phyloP scores from a whole-genome alignment of 1,140 invertebrate species.

The Globodera ellingtonae region DNA sequence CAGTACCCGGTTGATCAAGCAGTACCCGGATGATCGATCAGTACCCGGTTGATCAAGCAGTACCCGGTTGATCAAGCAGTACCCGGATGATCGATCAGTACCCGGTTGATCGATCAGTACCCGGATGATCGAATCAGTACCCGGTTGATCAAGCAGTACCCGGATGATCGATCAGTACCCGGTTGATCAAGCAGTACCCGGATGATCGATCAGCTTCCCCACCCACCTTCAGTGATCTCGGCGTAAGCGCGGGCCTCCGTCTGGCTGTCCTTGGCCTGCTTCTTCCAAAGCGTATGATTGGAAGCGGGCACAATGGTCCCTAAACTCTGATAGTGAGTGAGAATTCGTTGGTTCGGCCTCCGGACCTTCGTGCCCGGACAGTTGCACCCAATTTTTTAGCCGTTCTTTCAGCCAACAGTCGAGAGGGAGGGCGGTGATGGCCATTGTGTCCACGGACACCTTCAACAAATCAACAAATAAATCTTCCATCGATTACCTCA shows the following conservation, averaged over 20 bases:
- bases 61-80: no score
- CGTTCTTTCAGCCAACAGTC: conserved; percentile 81
- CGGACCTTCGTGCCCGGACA: conserved; percentile 79
- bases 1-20: no score
- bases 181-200: no score
- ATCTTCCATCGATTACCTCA: background rate
- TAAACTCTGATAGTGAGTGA: background rate
- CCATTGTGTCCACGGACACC: conserved; percentile 75
- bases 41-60: no score
- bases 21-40: no score
- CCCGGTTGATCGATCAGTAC: no score
- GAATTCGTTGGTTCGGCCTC: background rate
- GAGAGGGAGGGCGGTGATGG: conserved; percentile 85
- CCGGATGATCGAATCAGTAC: no score
- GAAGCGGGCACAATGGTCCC: conserved; percentile 77
- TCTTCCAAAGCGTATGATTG: conserved; percentile 89
- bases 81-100: no score
- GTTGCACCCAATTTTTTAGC: conserved; percentile 81
- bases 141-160: no score
- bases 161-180: no score
- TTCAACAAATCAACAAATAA: conserved; percentile 36
- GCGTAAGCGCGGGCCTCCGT: conserved; percentile 77
- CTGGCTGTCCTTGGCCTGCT: conserved; percentile 72
- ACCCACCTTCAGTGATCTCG: conserved; percentile 71
- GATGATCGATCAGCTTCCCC: background rate